These are phyloP conservation scores for Mormyrus hasselquistii DNA, from an alignment of 2,797 vertebrate genomes.

Conservation along the genomic window DNA sequence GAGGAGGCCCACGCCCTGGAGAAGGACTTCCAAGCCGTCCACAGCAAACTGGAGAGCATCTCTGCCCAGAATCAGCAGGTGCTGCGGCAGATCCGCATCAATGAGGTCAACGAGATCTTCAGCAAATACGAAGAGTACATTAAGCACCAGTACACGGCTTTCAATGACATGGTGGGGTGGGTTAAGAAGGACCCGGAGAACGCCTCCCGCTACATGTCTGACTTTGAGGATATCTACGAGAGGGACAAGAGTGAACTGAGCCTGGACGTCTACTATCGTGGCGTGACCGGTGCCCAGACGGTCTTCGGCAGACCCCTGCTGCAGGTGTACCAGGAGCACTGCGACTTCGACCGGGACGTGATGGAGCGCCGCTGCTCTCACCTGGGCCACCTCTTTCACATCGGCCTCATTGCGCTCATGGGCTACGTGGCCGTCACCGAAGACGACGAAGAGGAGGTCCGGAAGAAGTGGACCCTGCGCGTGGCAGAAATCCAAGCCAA, in stretches of 20 bases:
- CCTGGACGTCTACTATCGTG: constrained; percentile 61
- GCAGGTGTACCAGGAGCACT: constrained; percentile 62
- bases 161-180: constrained; percentile 56
- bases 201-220: constrained; percentile 39
- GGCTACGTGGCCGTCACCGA: constrained; percentile 62
- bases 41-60: constrained; percentile 57
- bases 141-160: constrained; percentile 64
- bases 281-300: constrained; percentile 45
- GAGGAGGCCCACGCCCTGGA: constrained; percentile 47
- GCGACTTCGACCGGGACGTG: constrained; percentile 43
- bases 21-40: constrained; percentile 14
- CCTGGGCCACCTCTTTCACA: constrained; percentile 63
- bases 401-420: constrained; percentile 68
- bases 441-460: constrained; percentile 64
- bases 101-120: constrained; percentile 62
- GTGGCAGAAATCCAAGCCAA: constrained; percentile 38
- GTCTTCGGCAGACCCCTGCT: constrained; percentile 59
- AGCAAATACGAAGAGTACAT: constrained; percentile 66
- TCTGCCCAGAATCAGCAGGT: constrained; percentile 59
- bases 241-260: constrained; percentile 52
- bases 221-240: constrained; percentile 57
- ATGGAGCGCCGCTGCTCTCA: constrained; percentile 66
- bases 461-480: constrained; percentile 41
- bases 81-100: constrained; percentile 55
- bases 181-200: constrained; percentile 55